Evolutionary conservation across 2,113 vertebrate species (phyloP).

Genomic region (Ochotona curzoniae): DNA sequence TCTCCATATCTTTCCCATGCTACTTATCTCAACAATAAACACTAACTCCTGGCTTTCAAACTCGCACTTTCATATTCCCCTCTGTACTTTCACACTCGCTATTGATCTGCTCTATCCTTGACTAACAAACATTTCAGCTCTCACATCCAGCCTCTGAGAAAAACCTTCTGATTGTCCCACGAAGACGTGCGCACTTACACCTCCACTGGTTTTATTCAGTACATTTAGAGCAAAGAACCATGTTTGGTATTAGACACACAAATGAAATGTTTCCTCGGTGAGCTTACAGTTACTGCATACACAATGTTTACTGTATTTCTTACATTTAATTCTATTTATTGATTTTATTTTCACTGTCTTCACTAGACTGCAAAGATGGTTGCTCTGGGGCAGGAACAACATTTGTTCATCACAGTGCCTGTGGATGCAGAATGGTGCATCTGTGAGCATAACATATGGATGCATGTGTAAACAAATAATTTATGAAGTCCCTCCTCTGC

Average conservation of each 20-base stretch:
- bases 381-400: neutral
- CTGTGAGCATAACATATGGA: neutral
- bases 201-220: neutral
- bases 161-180: neutral
- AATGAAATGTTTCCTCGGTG: neutral
- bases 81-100: neutral
- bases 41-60: neutral
- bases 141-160: neutral
- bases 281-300: neutral
- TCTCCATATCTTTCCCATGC: neutral
- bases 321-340: neutral
- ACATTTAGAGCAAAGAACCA: neutral
- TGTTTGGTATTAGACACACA: neutral
- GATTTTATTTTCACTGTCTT: constrained; percentile 26
- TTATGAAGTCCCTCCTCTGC: neutral
- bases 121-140: constrained; percentile 12
- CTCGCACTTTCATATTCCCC: too few species aligned
- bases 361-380: neutral
- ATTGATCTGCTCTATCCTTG: neutral
- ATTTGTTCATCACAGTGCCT: neutral
- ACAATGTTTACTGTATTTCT: neutral
- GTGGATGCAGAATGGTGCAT: neutral
- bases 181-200: neutral
- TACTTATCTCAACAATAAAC: neutral
- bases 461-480: constrained; percentile 3